Evolutionary conservation across 2,888 invertebrate genomes (phyloP), one percentile per base, ranked within the genome.

Genomic region (Caenorhabditis panamensis): DNA sequence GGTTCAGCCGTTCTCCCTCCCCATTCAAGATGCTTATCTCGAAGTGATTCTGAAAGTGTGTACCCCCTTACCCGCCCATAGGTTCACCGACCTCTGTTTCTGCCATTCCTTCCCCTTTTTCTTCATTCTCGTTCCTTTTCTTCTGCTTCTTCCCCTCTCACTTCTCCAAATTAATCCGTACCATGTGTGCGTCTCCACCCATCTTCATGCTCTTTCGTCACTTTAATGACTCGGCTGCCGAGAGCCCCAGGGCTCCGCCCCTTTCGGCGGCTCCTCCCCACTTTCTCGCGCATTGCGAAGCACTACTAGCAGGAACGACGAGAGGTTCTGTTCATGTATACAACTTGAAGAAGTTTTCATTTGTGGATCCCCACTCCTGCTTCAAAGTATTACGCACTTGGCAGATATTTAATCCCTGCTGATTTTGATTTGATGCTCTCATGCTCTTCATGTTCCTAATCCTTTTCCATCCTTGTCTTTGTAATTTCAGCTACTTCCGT

Each of bases 101-200:
- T 6, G 3, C 53, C 3, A 11, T 31, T 61, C 41, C 59, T 62
- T 51, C 28, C 53, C 36, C 63, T 49, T 53, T 28, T 63, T 49
- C 73, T 31, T 31, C 31, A 31, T 31, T 31, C 31, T 31, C 31
- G 31, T 31, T 31, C 31, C 31, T 31, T 31, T 31, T 31, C 31
- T 31, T 31, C 31, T 31, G 31, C 31, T 31, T 64, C 56, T 31
- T 24, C 49, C 36, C 49, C 54, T 49, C 64, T 58, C 64, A 73
- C 72, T 73, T 73, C 73, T 72, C 73, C 73, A 73, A 73, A 73
- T 73, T 73, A 73, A 73, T 73, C 73, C 73, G 73, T 73, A 64
- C 73, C 73, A 44, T 72, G 63, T 63, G 24, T 56, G 63, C 63
- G 72, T 72, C 58, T 59, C 73, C 18, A 26, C 4, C 51, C 51